phyloP scores from a whole-genome alignment of 2,888 invertebrate genomes.

The Lycia hirtaria region DNA sequence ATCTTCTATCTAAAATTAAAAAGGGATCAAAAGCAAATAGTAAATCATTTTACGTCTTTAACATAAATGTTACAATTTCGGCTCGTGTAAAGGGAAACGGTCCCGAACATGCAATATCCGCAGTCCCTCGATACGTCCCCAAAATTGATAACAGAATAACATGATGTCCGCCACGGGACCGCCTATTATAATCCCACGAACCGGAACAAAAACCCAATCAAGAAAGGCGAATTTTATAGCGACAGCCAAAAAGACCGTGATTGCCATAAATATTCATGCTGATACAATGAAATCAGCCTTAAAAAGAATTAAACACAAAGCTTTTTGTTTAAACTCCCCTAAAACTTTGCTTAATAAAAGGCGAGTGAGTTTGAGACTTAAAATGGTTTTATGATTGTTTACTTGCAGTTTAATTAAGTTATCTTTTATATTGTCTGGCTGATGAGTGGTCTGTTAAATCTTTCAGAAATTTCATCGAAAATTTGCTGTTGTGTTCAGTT shows the following conservation, averaged over 20 bases:
- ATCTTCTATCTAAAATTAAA: too few relatives aligned
- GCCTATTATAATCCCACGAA: constrained; percentile 27
- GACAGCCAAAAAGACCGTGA: constrained; percentile 40
- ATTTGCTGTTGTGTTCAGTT: background rate
- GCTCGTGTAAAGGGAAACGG: constrained; percentile 49
- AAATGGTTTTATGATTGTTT: constrained; percentile 31
- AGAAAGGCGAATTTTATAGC: constrained; percentile 28
- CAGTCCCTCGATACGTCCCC: constrained; percentile 42
- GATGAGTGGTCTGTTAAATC: background rate
- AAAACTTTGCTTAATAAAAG: constrained; percentile 37
- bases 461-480: background rate
- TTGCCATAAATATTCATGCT: constrained; percentile 46
- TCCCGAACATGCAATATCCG: constrained; percentile 60
- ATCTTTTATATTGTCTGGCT: constrained; percentile 12
- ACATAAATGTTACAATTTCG: constrained; percentile 42
- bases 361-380: constrained; percentile 26
- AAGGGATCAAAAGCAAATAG: constrained; percentile 14
- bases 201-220: constrained; percentile 40
- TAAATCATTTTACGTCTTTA: constrained; percentile 21
- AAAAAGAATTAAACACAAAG: constrained; percentile 43
- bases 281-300: constrained; percentile 43
- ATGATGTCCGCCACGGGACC: constrained; percentile 20
- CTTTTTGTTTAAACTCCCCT: constrained; percentile 35
- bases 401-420: constrained; percentile 29
- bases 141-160: constrained; percentile 54